Base-by-base conservation (phyloP, 2,113 vertebrate genomes). In the Mobula hypostoma region DNA sequence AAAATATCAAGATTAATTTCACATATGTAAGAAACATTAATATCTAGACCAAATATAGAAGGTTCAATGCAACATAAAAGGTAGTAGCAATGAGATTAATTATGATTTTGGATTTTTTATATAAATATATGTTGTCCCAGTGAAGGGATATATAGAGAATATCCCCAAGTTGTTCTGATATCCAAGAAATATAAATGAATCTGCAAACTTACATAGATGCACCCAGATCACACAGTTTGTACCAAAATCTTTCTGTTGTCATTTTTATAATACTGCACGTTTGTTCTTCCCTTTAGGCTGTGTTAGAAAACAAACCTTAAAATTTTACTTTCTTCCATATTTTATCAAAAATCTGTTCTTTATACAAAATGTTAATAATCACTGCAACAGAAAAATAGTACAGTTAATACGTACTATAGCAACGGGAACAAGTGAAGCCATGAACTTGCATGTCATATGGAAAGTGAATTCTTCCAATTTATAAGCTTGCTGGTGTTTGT, bases 1-100 rank as follows among this genome's bases (percentile, higher is more conserved):
- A 94, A 79, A 94, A 78, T 61, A 56, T 21, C 21, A 70, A 94
- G 83, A 94, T 8, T 94, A 32, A 29, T 68, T 40, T 80, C 36
- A 0, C 2, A 94, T 1, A 2, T 0, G 70, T n/a, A 11, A 94
- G 85, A 63, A 72, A 32, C 70, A 21, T 7, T 70, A 11, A 36
- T 70, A n/a, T 40, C 63, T 19, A 58, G 15, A 68, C 15, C 29
- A 92, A n/a, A 92, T 70, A 1, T 70, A 1, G n/a, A 63, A 92
- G 9, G 19, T 72, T 11, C 12, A 11, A 29, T 1, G 19, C 61
- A 88, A 1, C 6, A 88, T 7, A 7, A 66, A 66, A 17, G 29
- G 83, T 12, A 61, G 83, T 1, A 58, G 24, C 4, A 61, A 48
- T 58, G 56, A 24, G 56, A 85, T 24, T 85, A 19, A 58, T 11